Conservation (phyloP, 1,140 invertebrate species). For the Zaprionus tsacasi region DNA sequence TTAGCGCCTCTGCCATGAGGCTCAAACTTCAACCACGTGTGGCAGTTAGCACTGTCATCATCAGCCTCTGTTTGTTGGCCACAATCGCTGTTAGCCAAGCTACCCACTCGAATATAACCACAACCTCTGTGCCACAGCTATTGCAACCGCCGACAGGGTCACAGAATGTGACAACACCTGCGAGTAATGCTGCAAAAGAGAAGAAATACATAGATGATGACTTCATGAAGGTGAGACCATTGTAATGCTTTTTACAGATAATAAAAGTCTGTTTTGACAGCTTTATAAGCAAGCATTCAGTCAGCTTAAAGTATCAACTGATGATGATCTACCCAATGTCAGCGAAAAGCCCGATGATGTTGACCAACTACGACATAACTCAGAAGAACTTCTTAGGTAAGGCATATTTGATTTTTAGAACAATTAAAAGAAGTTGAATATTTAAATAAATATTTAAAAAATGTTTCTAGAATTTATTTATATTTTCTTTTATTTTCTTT, state of each 20-base stretch:
- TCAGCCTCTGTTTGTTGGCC: constrained; percentile 65
- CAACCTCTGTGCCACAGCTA: constrained; percentile 46
- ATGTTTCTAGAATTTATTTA: neutral
- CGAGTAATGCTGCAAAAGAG: constrained; percentile 20
- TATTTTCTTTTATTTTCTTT: neutral
- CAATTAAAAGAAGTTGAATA: too few species aligned
- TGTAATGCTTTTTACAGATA: constrained; percentile 55
- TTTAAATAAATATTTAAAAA: too few species aligned
- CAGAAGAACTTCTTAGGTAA: constrained; percentile 1
- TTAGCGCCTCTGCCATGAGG: constrained; percentile 67
- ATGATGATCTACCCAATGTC: constrained; percentile 36
- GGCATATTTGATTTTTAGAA: too few species aligned
- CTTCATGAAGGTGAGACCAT: constrained; percentile 58
- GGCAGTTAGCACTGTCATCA: constrained; percentile 57
- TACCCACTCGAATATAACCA: constrained; percentile 13
- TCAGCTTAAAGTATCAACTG: constrained; percentile 10
- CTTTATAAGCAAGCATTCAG: constrained; percentile 62
- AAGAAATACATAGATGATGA: constrained; percentile 19
- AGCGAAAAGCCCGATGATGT: constrained; percentile 17
- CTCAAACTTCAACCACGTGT: constrained; percentile 61
- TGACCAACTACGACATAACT: neutral
- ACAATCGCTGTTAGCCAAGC: constrained; percentile 39
- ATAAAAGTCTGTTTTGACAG: constrained; percentile 71
- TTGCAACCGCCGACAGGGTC: constrained; percentile 39
- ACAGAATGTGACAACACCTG: constrained; percentile 65